A percentile compares a stretch with the other conserved stretches of the same genome.
Conservation (phyloP, 2,797 vertebrate genomes). For the Scleropages formosus region DNA sequence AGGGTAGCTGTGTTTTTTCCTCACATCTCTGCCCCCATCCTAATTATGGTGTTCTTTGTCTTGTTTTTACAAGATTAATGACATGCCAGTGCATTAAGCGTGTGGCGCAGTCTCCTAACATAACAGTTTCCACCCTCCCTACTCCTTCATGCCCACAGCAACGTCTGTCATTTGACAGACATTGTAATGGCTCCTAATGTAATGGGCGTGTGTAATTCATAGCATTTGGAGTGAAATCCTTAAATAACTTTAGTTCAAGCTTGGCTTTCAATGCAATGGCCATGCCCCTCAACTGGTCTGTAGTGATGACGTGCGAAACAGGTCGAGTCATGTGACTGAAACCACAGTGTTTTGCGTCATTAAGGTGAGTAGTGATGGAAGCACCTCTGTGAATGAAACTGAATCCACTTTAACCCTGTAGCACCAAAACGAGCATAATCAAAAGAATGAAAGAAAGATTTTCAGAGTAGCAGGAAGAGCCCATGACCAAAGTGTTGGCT, state of each 20-base stretch:
- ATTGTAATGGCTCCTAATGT: constrained; percentile 36
- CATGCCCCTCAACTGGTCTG: constrained; percentile 49
- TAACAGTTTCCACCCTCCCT: constrained; percentile 45
- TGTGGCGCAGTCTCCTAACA: constrained; percentile 60
- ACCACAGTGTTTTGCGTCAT: constrained; percentile 37
- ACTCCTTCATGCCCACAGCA: constrained; percentile 29
- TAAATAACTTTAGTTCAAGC: background rate
- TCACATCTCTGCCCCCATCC: constrained; percentile 29
- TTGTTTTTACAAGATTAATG: constrained; percentile 66
- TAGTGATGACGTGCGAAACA: constrained; percentile 36
- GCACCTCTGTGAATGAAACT: constrained; percentile 38
- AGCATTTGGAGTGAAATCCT: background rate
- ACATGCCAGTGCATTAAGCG: constrained; percentile 49
- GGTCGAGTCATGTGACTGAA: constrained; percentile 44
- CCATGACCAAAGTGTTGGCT: background rate
- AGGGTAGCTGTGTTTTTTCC: constrained; percentile 18
- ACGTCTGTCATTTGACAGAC: constrained; percentile 38
- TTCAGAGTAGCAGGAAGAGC: background rate
- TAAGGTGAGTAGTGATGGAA: constrained; percentile 27
- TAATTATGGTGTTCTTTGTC: constrained; percentile 60
- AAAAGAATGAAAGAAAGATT: background rate
- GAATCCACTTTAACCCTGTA: constrained; percentile 24
- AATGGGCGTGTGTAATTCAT: constrained; percentile 28
- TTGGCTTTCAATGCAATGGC: constrained; percentile 33
- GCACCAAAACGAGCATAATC: constrained; percentile 5